These are phyloP conservation scores for Poeciliopsis presidionis DNA, from an alignment of 2,797 vertebrate species.

Conservation along the genomic window DNA sequence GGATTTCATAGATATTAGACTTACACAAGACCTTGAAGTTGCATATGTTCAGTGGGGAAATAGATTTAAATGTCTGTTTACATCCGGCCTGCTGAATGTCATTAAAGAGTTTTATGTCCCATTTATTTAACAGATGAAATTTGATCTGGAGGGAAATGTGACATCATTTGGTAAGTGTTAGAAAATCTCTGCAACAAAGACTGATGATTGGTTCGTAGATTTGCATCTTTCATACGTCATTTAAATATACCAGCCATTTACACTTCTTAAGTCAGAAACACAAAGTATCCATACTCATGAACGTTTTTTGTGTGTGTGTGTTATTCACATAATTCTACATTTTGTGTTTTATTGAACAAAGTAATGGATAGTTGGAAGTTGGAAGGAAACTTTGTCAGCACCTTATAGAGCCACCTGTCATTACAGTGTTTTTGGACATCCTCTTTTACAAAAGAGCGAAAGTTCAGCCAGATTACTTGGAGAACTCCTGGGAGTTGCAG, in stretches of 20 bases:
- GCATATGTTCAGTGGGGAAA: not conserved
- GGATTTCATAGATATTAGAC: not conserved
- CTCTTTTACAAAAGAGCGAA: not conserved
- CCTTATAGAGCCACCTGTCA: not conserved
- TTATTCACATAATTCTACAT: not conserved
- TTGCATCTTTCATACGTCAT: not conserved
- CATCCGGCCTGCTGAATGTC: not conserved
- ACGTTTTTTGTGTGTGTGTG: not conserved
- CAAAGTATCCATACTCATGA: not conserved
- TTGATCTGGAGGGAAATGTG: slow-evolving; percentile 90
- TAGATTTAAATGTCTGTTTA: not conserved
- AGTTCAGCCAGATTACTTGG: not conserved
- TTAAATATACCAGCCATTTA: not conserved
- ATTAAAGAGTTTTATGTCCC: not conserved
- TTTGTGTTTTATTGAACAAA: not conserved
- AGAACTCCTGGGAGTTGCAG: not conserved
- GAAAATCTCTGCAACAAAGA: not conserved
- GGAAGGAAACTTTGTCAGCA: not conserved
- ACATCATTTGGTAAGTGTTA: slow-evolving; percentile 89
- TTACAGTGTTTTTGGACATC: not conserved
- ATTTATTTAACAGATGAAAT: slow-evolving; percentile 86
- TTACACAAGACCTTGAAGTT: not conserved
- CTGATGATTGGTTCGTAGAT: not conserved
- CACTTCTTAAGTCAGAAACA: not conserved
- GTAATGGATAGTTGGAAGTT: not conserved